These are phyloP conservation scores for Cathartes aura DNA, from an alignment of 2,113 vertebrate genomes.

Conservation along the genomic window DNA sequence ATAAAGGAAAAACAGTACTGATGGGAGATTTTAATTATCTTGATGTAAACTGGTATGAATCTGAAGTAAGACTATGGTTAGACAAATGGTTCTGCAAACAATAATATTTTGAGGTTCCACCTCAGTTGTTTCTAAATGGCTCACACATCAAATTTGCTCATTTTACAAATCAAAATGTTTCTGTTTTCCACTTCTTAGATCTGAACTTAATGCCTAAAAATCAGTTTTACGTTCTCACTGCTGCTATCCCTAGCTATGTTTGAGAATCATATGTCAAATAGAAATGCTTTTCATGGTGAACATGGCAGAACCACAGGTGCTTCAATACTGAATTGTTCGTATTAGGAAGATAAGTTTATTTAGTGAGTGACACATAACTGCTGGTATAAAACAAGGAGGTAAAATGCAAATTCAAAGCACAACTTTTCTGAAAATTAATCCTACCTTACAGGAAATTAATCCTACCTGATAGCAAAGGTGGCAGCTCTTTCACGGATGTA, in stretches of 20 bases:
- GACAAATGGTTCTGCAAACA: neutral
- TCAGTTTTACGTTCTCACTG: neutral
- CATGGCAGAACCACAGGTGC: neutral
- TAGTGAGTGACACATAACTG: neutral
- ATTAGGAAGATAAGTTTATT: neutral
- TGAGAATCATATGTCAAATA: neutral
- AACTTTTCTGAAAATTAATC: neutral
- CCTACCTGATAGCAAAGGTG: neutral
- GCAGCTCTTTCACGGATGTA: neutral
- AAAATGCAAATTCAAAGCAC: neutral
- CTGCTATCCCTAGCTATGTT: neutral
- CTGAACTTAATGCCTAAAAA: neutral
- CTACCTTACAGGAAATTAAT: neutral
- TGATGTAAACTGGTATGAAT: neutral
- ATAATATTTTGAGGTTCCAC: neutral
- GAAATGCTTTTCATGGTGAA: neutral
- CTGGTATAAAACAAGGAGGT: neutral
- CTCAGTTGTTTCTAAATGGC: neutral
- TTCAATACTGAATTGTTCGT: neutral
- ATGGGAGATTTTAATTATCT: slow-evolving; percentile 20
- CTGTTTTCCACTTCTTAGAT: neutral
- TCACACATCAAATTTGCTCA: neutral
- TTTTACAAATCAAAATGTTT: neutral
- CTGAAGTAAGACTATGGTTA: neutral
- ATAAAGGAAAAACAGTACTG: neutral